Conservation (phyloP, 2,113 vertebrate species). For the Ceratotherium simum region DNA sequence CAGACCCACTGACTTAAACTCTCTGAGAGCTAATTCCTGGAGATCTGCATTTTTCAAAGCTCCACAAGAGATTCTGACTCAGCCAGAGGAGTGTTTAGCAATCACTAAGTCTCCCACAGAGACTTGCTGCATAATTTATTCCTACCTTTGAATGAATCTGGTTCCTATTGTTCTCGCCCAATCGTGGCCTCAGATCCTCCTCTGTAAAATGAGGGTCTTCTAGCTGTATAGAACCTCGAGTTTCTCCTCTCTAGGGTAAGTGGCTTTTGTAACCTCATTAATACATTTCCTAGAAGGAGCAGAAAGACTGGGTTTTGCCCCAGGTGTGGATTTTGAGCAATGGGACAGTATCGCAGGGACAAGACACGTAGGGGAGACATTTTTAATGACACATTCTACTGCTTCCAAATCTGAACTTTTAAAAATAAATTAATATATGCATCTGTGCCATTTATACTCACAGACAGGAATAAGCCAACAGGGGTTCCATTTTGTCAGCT, state of each 20-base stretch:
- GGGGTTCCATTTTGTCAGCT: not conserved
- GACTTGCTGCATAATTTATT: not conserved
- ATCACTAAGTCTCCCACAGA: not conserved
- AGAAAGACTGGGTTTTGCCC: not conserved
- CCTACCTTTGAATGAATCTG: not conserved
- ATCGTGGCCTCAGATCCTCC: not conserved
- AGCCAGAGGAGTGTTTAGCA: not conserved
- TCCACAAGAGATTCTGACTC: not conserved
- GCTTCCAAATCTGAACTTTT: not conserved
- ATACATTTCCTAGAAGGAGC: not conserved
- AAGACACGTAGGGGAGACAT: rapidly evolving
- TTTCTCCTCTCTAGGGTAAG: not conserved
- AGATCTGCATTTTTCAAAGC: not conserved
- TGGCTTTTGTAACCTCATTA: not conserved
- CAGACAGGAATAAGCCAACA: not conserved
- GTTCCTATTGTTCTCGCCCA: not conserved
- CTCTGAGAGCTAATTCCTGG: not conserved
- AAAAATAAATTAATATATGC: not conserved
- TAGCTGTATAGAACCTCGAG: not conserved
- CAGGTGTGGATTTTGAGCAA: not conserved
- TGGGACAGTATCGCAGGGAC: too few species aligned
- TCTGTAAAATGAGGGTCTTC: not conserved
- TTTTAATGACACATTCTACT: not conserved
- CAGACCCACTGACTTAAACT: not conserved
- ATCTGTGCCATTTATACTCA: not conserved